Evolutionary conservation across 2,888 invertebrate genomes (phyloP).

Genomic region (Pristionchus maxplancki): DNA sequence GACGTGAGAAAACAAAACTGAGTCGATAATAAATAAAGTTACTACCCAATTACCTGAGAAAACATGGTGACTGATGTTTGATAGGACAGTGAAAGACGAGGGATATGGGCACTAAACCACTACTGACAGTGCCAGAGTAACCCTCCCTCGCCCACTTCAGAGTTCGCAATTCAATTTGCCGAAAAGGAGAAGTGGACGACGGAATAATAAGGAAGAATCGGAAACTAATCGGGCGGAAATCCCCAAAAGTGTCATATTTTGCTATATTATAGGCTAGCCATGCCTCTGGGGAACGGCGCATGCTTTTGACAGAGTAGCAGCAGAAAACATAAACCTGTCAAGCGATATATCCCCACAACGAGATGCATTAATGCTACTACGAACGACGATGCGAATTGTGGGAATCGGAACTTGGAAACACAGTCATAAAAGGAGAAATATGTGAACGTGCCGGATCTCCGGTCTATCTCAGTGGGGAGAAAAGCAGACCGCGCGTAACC

Average conservation of each 20-base stretch:
- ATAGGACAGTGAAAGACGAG: neutral
- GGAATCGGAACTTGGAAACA: neutral
- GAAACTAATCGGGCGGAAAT: neutral
- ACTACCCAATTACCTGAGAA: slow-evolving; percentile 26
- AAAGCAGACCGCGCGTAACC: neutral
- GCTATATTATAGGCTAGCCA: neutral
- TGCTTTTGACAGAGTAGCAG: neutral
- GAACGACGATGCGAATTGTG: neutral
- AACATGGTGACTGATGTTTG: neutral
- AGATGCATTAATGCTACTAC: neutral
- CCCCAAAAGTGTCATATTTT: neutral
- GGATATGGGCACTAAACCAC: slow-evolving; percentile 9
- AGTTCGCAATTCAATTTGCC: slow-evolving; percentile 39
- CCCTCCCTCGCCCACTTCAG: slow-evolving; percentile 2
- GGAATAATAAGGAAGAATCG: neutral
- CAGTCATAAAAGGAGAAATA: neutral
- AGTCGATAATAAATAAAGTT: neutral
- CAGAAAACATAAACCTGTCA: neutral
- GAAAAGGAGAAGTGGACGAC: slow-evolving; percentile 14
- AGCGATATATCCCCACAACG: neutral
- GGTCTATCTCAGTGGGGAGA: neutral
- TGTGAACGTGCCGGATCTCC: neutral
- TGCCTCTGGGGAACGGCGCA: neutral
- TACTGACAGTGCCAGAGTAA: neutral
- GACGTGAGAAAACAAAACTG: slow-evolving; percentile 4